Percentiles rank a stretch among this genome's conserved stretches.
Conservation (phyloP, 2,113 vertebrate species). For the Apeltes quadracus region DNA sequence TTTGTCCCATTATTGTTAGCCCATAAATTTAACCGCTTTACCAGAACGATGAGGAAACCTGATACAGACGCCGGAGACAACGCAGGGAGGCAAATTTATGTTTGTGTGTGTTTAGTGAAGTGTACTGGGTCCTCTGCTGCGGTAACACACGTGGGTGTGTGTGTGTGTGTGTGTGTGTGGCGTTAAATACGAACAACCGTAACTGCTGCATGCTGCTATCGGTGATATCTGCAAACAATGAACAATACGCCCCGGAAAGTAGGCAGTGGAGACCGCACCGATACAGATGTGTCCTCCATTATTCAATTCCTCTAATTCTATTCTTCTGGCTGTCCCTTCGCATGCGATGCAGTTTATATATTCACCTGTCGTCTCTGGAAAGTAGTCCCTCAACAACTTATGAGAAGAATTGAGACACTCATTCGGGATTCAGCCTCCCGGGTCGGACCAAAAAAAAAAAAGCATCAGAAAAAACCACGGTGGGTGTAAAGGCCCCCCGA, state of each 20-base stretch:
- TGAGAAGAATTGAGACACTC: conserved; percentile 35
- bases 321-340: neutral
- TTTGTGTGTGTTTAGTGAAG: conserved; percentile 58
- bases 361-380: conserved; percentile 6
- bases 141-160: conserved; percentile 40
- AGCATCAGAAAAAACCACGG: conserved; percentile 29
- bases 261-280: conserved; percentile 20
- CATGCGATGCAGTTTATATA: conserved; percentile 10
- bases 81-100: conserved; percentile 69
- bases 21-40: conserved; percentile 77
- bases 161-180: conserved; percentile 31
- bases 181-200: conserved; percentile 54
- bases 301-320: conserved; percentile 1
- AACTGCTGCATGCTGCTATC: conserved; percentile 53
- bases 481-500: conserved; percentile 22
- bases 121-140: conserved; percentile 30
- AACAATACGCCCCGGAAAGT: conserved; percentile 32
- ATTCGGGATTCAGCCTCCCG: conserved; percentile 16
- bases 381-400: neutral
- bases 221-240: conserved; percentile 48
- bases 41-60: conserved; percentile 60
- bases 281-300: conserved; percentile 34
- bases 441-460: conserved; percentile 21
- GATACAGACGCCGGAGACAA: conserved; percentile 61
- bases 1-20: conserved; percentile 79